phyloP scores from a whole-genome alignment of 2,113 vertebrate species.

The Peromyscus leucopus region DNA sequence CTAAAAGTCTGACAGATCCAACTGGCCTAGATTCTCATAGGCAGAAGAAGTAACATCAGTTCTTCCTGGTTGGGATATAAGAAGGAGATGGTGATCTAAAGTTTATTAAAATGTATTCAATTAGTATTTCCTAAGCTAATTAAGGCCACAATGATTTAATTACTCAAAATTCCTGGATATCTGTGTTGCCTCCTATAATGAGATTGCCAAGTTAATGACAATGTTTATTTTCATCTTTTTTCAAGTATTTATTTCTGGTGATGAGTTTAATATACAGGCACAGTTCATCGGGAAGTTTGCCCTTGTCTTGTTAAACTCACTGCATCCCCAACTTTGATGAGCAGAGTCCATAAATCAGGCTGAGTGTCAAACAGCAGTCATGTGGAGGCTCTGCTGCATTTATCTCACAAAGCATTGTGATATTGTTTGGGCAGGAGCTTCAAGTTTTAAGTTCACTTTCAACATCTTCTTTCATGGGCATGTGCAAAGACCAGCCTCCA shows the following conservation, averaged over 20 bases:
- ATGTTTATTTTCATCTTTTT: constrained; percentile 75
- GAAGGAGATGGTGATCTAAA: background rate
- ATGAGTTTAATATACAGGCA: constrained; percentile 27
- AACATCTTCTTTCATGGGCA: background rate
- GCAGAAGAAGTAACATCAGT: background rate
- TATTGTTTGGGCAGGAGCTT: background rate
- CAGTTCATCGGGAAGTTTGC: constrained; percentile 13
- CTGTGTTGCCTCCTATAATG: constrained; percentile 35
- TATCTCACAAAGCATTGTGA: background rate
- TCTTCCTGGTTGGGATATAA: background rate
- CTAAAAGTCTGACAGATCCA: background rate
- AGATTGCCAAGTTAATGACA: constrained; percentile 41
- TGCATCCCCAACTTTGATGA: constrained; percentile 60
- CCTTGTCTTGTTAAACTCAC: constrained; percentile 9
- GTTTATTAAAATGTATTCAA: constrained; percentile 43
- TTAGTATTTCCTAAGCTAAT: background rate
- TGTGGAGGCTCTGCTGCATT: background rate
- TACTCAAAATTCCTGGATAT: constrained; percentile 62
- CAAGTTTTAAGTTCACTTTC: background rate
- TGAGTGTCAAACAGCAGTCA: background rate
- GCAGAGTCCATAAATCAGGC: background rate
- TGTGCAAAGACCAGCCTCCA: background rate
- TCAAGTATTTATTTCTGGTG: constrained; percentile 68
- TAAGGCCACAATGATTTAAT: constrained; percentile 52
- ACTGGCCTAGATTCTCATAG: background rate